Base-by-base conservation (phyloP, 2,888 invertebrate genomes). In the Sipha maydis region DNA sequence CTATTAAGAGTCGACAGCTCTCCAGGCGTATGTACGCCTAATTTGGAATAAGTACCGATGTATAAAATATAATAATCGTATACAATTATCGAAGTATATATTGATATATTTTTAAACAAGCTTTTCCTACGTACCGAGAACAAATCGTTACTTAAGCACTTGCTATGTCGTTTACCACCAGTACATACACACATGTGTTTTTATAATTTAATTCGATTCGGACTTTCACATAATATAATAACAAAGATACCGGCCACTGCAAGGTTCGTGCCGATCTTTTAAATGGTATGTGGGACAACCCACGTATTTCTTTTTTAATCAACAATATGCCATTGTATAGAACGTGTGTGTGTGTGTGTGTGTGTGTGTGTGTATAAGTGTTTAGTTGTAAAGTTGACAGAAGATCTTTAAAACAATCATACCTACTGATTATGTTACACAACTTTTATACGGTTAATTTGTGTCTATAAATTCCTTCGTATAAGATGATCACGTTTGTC, bases 211-310 rank as follows among this genome's bases (percentile, higher is more conserved):
- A n/a, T 41, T 21, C 14, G 31, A 82, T 54, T 73, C 71, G 54
- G 31, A 83, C 83, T 83, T 83, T 83, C 83, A 73, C 71, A 73
- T 83, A 48, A 41, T 48, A 48, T 14, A 48, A 2, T 17, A 21
- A 1, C 25, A 31, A 8, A 19, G 21, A n/a, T 25, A 5, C 8
- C 17, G n/a, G 48, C 48, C 19, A 38, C 7, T 19, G 41, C 28
- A 67, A 41, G 28, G 67, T 73, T 54, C 71, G 17, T 54, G n/a
- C 25, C 67, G 83, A 71, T 83, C 54, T 83, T 73, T 34, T 54
- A 73, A 61, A 83, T 54, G 83, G 71, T 83, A 83, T 54, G 54
- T 83, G 73, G 83, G 83, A 73, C 83, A 83, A 54, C 25, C 31
- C 54, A 17, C 25, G 31, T 73, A 25, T 71, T 78, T 56, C 5